phyloP scores from a whole-genome alignment of 2,888 invertebrate genomes.

The Lochmaea crataegi region DNA sequence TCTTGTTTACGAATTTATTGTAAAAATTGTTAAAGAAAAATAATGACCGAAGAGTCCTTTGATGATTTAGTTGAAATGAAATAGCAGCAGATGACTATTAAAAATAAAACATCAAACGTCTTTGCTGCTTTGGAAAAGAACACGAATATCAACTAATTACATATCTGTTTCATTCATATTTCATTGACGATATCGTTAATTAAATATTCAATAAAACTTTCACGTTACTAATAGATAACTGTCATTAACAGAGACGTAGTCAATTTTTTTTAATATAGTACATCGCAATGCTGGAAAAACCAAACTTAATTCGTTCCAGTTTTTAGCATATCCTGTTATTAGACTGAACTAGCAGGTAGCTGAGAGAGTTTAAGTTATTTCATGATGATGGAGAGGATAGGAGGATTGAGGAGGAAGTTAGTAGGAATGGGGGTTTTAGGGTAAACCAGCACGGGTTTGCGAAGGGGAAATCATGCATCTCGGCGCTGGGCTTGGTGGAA shows the following conservation, averaged over 20 bases:
- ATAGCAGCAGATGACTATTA: background rate
- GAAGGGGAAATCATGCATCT: no score
- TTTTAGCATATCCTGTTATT: no score
- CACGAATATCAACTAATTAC: constrained; percentile 13
- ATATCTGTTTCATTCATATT: constrained; percentile 16
- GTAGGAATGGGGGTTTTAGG: no score
- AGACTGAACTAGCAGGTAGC: no score
- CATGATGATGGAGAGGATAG: no score
- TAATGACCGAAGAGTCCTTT: background rate
- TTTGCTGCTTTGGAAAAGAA: background rate
- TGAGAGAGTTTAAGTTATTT: no score
- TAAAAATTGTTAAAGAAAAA: background rate
- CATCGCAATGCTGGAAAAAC: no score
- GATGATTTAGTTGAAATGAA: background rate
- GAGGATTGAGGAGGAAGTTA: no score
- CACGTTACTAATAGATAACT: background rate
- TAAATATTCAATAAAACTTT: constrained; percentile 23
- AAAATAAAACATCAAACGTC: background rate
- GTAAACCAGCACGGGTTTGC: no score
- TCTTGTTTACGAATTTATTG: background rate
- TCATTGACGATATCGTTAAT: constrained; percentile 15
- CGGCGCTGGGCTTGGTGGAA: no score
- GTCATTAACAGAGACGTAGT: constrained; percentile 10
- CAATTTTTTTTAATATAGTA: background rate
- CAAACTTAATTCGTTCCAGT: no score